Evolutionary conservation across 2,888 invertebrate genomes (phyloP).

Genomic region (Chloromyia formosa): DNA sequence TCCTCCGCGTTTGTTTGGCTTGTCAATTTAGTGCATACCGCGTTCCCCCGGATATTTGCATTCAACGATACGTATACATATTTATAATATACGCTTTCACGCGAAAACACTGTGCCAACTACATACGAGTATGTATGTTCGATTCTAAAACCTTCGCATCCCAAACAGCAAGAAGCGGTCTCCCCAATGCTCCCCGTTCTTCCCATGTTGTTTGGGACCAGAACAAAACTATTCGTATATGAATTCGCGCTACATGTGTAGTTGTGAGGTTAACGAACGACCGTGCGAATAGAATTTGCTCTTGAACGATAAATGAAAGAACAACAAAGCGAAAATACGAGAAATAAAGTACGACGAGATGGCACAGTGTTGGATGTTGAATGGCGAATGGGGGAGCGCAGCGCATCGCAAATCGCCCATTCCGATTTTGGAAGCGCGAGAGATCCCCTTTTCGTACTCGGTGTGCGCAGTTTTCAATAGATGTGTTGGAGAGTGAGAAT

Average conservation of each 20-base stretch:
- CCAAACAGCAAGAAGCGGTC: neutral
- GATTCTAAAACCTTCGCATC: neutral
- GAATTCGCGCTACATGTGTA: neutral
- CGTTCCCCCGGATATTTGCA: no score
- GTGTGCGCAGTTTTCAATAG: neutral
- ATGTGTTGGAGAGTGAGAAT: no score
- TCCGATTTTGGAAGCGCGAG: neutral
- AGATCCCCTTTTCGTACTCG: constrained; percentile 17
- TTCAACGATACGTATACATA: no score
- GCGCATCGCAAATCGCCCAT: constrained; percentile 13
- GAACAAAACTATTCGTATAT: neutral
- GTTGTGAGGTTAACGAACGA: constrained; percentile 50
- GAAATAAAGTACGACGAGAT: constrained; percentile 5
- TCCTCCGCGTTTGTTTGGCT: no score
- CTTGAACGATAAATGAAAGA: constrained; percentile 47
- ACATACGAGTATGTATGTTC: no score
- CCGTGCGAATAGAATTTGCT: constrained; percentile 50
- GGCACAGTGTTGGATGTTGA: neutral
- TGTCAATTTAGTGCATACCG: no score
- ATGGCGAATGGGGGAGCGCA: neutral
- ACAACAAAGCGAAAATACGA: constrained; percentile 22
- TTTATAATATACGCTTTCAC: no score
- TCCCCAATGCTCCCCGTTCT: neutral
- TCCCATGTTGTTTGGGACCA: neutral
- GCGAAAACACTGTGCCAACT: no score